Base-by-base conservation (phyloP, 2,113 vertebrate species). In the Lepisosteus osseus region DNA sequence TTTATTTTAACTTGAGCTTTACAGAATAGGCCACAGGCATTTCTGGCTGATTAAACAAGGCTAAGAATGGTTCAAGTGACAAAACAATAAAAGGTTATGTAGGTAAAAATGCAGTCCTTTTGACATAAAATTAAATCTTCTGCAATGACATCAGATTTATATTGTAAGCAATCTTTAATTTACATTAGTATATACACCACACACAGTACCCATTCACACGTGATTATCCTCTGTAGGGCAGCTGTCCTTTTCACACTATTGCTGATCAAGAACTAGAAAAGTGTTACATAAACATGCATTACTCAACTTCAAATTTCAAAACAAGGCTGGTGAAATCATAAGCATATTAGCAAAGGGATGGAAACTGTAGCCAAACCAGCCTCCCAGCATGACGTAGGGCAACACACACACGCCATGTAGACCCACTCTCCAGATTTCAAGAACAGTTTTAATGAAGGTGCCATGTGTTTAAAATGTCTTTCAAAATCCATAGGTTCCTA, bases 401-500 rank as follows among this genome's bases (percentile, higher is more conserved):
- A 57, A 67, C 57, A 68, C 13, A 67, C 57, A 68, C 13, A 68
- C 17, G 41, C 47, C 8, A 14, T 54, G 66, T 41, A 43, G 62
- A 65, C 2, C 4, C n/a, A 65, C 8, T 6, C n/a, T 65, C 9
- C 62, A 9, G 6, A 65, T 65, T 65, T 65, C 62, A 65, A 65
- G 6, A 65, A 29, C 62, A 41, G 77, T 82, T 78, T 73, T 68
- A 82, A 83, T 81, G 72, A 79, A 79, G 73, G 65, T 69, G 45
- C 62, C 76, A 77, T 5, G 78, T 78, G 82, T 79, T 71, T 74
- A 76, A 66, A 73, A 70, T 56, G 54, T 57, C 69, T 80, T 67
- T 76, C 78, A 72, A 86, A 82, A 84, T 74, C 80, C 77, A 73
- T 12, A 78, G 78, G 82, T 77, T 56, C 74, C 79, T 79, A 77